Evolutionary conservation across 2,113 vertebrate species (phyloP).

Genomic region (Pionites leucogaster): DNA sequence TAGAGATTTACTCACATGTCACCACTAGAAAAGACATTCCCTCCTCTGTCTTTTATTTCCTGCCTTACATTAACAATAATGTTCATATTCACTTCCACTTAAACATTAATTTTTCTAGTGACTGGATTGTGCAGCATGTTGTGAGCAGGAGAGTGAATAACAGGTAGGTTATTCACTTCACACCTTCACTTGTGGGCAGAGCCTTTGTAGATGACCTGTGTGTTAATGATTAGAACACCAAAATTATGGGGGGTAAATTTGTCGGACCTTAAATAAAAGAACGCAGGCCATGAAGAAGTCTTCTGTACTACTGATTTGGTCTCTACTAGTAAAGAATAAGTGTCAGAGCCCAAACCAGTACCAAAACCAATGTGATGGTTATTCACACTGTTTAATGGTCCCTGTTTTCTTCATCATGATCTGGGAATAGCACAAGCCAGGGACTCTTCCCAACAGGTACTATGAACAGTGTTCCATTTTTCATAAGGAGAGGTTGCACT

Average conservation of each 20-base stretch:
- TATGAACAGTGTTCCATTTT: not conserved
- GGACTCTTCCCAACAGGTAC: not conserved
- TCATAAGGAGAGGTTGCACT: accelerated
- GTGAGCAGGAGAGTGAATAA: not conserved
- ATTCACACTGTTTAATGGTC: not conserved
- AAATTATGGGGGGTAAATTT: not conserved
- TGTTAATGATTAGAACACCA: not conserved
- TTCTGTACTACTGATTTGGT: not conserved
- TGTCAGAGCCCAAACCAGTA: not conserved
- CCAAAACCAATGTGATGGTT: not conserved
- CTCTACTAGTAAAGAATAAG: not conserved
- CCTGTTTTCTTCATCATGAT: not conserved
- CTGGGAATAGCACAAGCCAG: not conserved
- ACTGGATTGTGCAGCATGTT: not conserved
- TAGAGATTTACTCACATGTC: constrained; percentile 33
- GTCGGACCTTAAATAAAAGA: not conserved
- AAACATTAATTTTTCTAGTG: not conserved
- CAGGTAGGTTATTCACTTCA: too few relatives aligned
- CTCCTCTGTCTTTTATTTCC: constrained; percentile 36
- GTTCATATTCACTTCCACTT: not conserved
- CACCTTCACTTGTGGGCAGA: not conserved
- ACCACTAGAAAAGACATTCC: not conserved
- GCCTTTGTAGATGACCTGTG: accelerated
- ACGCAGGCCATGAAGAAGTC: not conserved
- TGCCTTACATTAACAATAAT: not conserved